Conservation (phyloP, 92 coral and sea anemone species). For the Bergia sp. region DNA sequence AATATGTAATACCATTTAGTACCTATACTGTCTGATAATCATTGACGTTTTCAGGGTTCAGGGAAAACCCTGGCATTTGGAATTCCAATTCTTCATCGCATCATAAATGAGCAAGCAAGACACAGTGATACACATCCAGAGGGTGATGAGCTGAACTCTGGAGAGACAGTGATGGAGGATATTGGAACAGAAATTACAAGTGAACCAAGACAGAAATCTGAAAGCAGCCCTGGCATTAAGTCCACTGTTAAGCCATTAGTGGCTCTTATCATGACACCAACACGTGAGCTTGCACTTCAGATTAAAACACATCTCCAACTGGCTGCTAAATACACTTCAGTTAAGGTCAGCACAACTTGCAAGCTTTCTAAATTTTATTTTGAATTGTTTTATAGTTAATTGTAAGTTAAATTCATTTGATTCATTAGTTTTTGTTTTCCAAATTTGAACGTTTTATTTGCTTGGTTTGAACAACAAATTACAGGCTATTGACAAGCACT, state of each 20-base stretch:
- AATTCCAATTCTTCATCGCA: conserved; percentile 83
- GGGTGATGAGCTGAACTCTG: neutral
- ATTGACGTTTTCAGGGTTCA: conserved; percentile 72
- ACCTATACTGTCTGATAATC: too few relatives aligned
- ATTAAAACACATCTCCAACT: conserved; percentile 74
- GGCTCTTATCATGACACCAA: conserved; percentile 92
- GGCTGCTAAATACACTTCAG: conserved; percentile 70
- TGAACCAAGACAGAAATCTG: conserved; percentile 2
- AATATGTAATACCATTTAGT: too few relatives aligned
- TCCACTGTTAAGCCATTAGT: conserved; percentile 45
- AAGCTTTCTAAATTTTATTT: too few relatives aligned
- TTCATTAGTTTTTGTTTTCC: too few relatives aligned
- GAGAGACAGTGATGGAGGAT: neutral
- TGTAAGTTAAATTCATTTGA: neutral
- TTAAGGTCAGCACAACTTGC: conserved; percentile 58
- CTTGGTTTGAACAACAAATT: too few relatives aligned
- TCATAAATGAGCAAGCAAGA: conserved; percentile 48
- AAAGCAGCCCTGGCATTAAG: neutral
- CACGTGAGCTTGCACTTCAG: conserved; percentile 94
- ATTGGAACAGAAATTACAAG: neutral
- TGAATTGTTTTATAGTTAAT: too few relatives aligned
- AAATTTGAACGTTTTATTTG: too few relatives aligned
- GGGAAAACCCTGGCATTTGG: conserved; percentile 98
- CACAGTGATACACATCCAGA: conserved; percentile 7
- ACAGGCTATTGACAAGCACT: too few relatives aligned